These are phyloP conservation scores for Campoletis raptor DNA, from an alignment of 2,888 invertebrate species.

Conservation along the genomic window DNA sequence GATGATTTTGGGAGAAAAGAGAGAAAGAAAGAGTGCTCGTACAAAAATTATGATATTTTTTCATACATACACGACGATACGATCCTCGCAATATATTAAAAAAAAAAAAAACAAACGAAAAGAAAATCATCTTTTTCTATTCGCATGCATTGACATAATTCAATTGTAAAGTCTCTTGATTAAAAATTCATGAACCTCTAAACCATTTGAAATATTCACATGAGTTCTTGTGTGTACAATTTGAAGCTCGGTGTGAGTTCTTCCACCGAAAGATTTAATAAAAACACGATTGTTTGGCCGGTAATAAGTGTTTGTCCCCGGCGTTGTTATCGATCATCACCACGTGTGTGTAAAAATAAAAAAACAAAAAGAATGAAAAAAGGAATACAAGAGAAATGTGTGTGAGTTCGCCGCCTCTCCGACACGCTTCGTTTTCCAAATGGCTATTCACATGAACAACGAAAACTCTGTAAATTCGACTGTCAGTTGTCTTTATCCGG, in stretches of 20 bases:
- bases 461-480: constrained; percentile 18
- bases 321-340: constrained; percentile 36
- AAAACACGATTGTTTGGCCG: constrained; percentile 58
- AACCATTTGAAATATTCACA: constrained; percentile 43
- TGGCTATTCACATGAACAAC: constrained; percentile 16
- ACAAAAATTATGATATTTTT: constrained; percentile 71
- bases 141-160: constrained; percentile 55
- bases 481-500: constrained; percentile 55
- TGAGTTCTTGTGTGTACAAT: constrained; percentile 40
- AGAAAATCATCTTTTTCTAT: constrained; percentile 58
- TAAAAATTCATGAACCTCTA: constrained; percentile 25
- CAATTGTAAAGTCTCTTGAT: constrained; percentile 31
- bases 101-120: background rate
- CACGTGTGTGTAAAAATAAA: constrained; percentile 21
- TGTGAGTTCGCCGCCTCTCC: background rate
- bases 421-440: constrained; percentile 15
- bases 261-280: constrained; percentile 51
- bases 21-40: constrained; percentile 63
- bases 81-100: constrained; percentile 57
- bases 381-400: constrained; percentile 2
- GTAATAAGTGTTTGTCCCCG: constrained; percentile 14
- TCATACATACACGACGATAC: constrained; percentile 61
- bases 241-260: constrained; percentile 37
- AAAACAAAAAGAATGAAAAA: background rate
- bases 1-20: constrained; percentile 11